Base-by-base conservation (phyloP, 53 echinoderm and acorn worm species). In the Luidia sarsii region DNA sequence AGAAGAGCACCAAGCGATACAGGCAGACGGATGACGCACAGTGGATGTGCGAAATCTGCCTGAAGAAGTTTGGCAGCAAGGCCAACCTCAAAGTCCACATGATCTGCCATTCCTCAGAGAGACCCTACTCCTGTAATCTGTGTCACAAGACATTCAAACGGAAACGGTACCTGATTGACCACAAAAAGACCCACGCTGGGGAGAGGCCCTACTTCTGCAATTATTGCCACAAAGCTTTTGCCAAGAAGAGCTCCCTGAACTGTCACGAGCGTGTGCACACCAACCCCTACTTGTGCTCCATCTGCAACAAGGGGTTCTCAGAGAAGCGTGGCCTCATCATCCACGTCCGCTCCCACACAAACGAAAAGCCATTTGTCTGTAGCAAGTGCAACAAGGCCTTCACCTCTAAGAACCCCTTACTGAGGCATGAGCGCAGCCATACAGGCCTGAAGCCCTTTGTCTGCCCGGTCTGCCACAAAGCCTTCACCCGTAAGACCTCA, bases 211-310 rank as follows among this genome's bases (percentile, higher is more conserved):
- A n/a, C 31, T 77, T 77, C 16, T 77, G 77, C 48, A 60, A 29
- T 15, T 77, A 61, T 32, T 77, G 77, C 48, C 59, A 77, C 62
- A 77, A 77, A 38, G 59, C 77, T 13, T 77, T 77, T 2, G 77
- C 77, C 0, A 77, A 77, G 60, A 77, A 77, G 48, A 77, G 77
- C 61, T 77, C 77, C 4, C 61, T 77, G 4, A 77, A 77, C 20
- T 77, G 77, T 46, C 77, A 77, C 48, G 77, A 77, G 77, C 77
- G 77, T 5, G 61, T 77, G 2, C 77, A 77, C 60, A 77, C 77
- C 1, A 77, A 77, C 31, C 77, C 77, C 1, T 77, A 18, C 32
- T 16, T 77, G 46, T 77, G 77, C 30, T 61, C 77, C 14, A 77
- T 77, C 25, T 77, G 77, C 21, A 77, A 77, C 77, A 60, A 61